phyloP scores from a whole-genome alignment of 1,140 invertebrate species.

The Amphibalanus amphitrite region DNA sequence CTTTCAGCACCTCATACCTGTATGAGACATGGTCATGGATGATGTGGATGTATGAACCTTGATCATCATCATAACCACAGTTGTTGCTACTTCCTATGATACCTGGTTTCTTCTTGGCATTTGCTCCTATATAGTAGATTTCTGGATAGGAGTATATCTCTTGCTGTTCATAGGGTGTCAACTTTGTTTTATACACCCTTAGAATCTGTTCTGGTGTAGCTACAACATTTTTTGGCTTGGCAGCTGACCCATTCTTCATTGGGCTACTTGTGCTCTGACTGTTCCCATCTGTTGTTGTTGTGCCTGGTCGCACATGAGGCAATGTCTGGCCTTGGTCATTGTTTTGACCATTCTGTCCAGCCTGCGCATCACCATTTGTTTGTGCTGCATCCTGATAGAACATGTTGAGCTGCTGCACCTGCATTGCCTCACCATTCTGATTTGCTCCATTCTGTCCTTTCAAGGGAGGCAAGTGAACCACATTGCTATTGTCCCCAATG shows the following conservation, averaged over 20 bases:
- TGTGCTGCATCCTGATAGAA: conserved; percentile 10
- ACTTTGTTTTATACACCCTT: conserved; percentile 82
- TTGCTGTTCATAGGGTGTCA: conserved; percentile 84
- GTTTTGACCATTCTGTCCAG: conserved; percentile 3
- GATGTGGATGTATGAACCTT: conserved; percentile 94
- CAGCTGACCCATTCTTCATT: conserved; percentile 17
- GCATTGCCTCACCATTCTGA: conserved; percentile 15
- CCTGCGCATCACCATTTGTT: conserved; percentile 13
- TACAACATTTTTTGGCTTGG: conserved; percentile 44
- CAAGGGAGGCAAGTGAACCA: conserved; percentile 12
- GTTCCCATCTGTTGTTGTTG: conserved; percentile 16
- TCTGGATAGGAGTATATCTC: conserved; percentile 86
- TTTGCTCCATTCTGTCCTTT: conserved; percentile 9
- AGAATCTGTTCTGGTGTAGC: conserved; percentile 76
- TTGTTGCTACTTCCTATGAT: conserved; percentile 70
- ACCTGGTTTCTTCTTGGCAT: conserved; percentile 83
- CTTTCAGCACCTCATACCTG: conserved; percentile 88
- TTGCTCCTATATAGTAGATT: conserved; percentile 90
- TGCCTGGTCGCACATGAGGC: conserved; percentile 11
- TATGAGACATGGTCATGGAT: conserved; percentile 96
- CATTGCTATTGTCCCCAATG: conserved; percentile 11
- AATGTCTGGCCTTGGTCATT: conserved; percentile 8
- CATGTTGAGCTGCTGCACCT: conserved; percentile 13
- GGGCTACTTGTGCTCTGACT: conserved; percentile 16
- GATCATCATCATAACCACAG: conserved; percentile 86